Conservation (phyloP, 2,888 invertebrate species). For the Orchesellides sinensis region DNA sequence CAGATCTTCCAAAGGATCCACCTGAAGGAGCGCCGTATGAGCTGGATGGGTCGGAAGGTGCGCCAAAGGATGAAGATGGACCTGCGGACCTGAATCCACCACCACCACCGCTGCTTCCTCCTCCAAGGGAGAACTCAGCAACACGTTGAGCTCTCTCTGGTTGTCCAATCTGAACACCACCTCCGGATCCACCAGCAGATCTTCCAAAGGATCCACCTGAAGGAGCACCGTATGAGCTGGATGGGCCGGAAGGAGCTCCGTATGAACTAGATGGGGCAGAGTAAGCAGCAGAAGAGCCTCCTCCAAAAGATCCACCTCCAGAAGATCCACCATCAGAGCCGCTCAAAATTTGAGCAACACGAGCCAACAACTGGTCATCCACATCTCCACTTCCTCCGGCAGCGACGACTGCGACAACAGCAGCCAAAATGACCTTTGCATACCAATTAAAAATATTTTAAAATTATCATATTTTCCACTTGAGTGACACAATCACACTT, state of each 20-base stretch:
- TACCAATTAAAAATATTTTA: neutral
- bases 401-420: slow-evolving; percentile 58
- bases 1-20: neutral
- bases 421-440: slow-evolving; percentile 61
- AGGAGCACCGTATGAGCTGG: slow-evolving; percentile 28
- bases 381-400: slow-evolving; percentile 64
- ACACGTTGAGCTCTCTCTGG: slow-evolving; percentile 62
- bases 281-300: slow-evolving; percentile 17
- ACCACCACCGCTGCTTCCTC: slow-evolving; percentile 24
- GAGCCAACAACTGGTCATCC: slow-evolving; percentile 48
- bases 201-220: neutral
- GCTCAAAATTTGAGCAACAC: slow-evolving; percentile 41
- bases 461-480: neutral
- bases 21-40: slow-evolving; percentile 20
- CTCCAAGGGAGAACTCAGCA: slow-evolving; percentile 50
- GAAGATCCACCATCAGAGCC: slow-evolving; percentile 20
- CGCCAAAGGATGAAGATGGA: slow-evolving; percentile 41
- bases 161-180: slow-evolving; percentile 12
- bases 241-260: slow-evolving; percentile 51
- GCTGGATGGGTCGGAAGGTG: slow-evolving; percentile 43
- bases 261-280: slow-evolving; percentile 34
- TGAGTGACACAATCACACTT: neutral
- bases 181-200: neutral
- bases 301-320: slow-evolving; percentile 14
- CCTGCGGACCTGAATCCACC: slow-evolving; percentile 34